Evolutionary conservation across 2,797 vertebrate genomes (phyloP), one percentile per base, ranked within the genome.

Genomic region (Bovichtus variegatus): DNA sequence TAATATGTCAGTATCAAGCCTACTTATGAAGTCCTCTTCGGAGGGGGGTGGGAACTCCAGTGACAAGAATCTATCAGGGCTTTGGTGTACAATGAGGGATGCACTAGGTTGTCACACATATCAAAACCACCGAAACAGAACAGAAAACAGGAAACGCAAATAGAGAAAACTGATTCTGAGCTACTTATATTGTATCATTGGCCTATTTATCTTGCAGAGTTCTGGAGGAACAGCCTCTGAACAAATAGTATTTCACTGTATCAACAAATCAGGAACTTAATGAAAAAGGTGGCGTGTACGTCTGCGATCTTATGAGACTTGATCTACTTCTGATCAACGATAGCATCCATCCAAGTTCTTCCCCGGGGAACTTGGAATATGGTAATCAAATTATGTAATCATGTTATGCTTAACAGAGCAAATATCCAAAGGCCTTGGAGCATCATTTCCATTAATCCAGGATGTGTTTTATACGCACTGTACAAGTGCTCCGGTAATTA

Each of bases 341-440:
- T 82, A 67, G 60, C 82, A 82, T 86, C 74, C 77, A 70, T 86
- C 76, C 49, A 78, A 83, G 68, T 74, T 74, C 54, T 73, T 53
- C 63, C 82, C 76, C 2, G 1, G 19, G 75, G 88, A 70, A 61
- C 46, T 18, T 66, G 55, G 67, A 80, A 88, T 89, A 91, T 90
- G 85, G 65, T 89, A 93, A 93, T 93, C 81, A 88, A 91, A 92
- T 92, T 80, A 92, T 64, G 53, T 83, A 91, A 93, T 84, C 63
- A 76, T 83, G 85, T 86, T 90, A 86, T 65, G 89, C 76, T 92
- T 90, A 87, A 85, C 82, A 69, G 84, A 89, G 81, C 85, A 92
- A 93, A 92, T 89, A 93, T 90, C 80, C 82, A 74, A 86, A 84
- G 83, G 86, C 87, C 74, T 78, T 51, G 51, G n/a, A 85, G 81